phyloP scores from a whole-genome alignment of 2,113 vertebrate species.

The Xenus cinereus region DNA sequence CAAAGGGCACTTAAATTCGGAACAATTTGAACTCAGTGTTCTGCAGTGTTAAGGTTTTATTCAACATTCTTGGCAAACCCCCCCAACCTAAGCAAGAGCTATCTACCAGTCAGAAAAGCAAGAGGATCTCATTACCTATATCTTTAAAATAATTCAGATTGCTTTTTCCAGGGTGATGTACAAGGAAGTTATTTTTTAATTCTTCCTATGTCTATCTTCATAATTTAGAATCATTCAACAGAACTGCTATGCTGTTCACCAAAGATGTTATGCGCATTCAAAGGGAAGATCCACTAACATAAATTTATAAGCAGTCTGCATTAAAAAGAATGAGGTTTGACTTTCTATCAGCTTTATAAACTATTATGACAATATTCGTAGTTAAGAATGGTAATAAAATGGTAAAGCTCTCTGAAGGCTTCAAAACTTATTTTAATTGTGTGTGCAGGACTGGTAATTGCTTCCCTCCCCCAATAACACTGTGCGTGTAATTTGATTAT shows the following conservation, averaged over 20 bases:
- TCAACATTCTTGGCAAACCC: neutral
- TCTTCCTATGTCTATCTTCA: neutral
- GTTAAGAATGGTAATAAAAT: neutral
- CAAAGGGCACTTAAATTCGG: neutral
- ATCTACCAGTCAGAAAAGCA: neutral
- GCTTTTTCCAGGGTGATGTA: neutral
- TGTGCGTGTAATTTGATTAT: constrained; percentile 38
- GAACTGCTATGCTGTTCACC: neutral
- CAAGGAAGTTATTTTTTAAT: neutral
- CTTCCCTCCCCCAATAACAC: neutral
- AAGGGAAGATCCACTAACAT: neutral
- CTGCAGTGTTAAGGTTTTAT: neutral
- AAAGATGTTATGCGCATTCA: neutral
- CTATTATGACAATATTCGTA: neutral
- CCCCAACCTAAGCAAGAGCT: neutral
- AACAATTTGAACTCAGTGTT: neutral
- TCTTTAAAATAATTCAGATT: neutral
- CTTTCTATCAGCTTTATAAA: neutral
- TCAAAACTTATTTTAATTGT: constrained; percentile 37
- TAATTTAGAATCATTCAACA: neutral
- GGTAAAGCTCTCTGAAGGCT: neutral
- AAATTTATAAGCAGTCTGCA: neutral
- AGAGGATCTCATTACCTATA: neutral
- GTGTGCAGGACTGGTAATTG: constrained; percentile 26
- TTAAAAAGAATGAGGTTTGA: neutral